A percentile compares a stretch with the other conserved stretches of the same genome.
These are phyloP conservation scores for Popillia japonica DNA, from an alignment of 1,140 invertebrate species.

Conservation along the genomic window DNA sequence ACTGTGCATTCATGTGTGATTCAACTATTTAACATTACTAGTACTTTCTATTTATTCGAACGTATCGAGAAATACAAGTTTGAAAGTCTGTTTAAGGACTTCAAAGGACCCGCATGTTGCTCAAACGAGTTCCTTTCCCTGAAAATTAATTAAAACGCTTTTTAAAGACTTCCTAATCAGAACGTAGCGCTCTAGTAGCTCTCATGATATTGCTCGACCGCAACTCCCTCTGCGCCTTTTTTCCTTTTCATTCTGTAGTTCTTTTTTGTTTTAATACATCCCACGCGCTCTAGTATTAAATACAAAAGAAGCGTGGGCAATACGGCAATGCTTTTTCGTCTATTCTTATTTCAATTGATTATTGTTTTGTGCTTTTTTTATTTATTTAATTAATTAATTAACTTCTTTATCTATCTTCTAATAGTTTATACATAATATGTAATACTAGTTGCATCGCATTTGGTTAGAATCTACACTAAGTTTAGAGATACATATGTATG, in stretches of 20 bases:
- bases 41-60: too few relatives aligned
- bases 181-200: background rate
- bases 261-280: background rate
- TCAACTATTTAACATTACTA: too few relatives aligned
- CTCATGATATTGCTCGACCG: background rate
- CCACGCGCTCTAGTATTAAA: background rate
- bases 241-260: background rate
- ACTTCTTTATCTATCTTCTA: too few relatives aligned
- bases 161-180: background rate
- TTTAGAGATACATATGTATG: too few relatives aligned
- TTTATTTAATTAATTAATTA: too few relatives aligned
- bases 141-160: conserved; percentile 7
- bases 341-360: background rate
- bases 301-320: background rate
- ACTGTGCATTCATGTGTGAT: too few relatives aligned
- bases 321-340: background rate
- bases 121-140: background rate
- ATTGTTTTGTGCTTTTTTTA: background rate
- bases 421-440: too few relatives aligned
- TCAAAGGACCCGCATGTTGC: background rate
- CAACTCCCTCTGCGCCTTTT: background rate
- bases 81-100: too few relatives aligned
- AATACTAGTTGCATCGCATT: too few relatives aligned
- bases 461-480: too few relatives aligned
- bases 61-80: too few relatives aligned